Percentiles rank a stretch among this genome's conserved stretches.
phyloP scores from a whole-genome alignment of 2,888 invertebrate genomes.

The Odontothrips loti region DNA sequence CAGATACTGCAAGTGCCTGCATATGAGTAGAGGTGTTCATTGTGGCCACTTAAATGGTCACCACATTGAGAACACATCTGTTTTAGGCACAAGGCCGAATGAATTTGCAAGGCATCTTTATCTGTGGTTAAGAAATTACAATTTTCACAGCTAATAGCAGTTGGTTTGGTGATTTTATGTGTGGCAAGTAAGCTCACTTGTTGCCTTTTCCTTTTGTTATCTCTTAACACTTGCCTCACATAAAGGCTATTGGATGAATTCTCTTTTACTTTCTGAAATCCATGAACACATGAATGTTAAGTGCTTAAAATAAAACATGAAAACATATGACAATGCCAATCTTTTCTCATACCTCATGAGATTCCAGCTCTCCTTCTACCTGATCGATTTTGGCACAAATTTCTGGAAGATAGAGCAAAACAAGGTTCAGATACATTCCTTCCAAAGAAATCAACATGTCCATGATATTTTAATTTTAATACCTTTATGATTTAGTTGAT shows the following conservation, averaged over 20 bases:
- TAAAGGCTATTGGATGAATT: background rate
- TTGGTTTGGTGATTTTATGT: background rate
- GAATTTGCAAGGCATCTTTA: background rate
- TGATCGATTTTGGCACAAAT: background rate
- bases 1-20: background rate
- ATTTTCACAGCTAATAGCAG: background rate
- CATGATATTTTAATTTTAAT: too few species aligned
- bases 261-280: background rate
- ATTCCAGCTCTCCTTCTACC: background rate
- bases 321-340: background rate
- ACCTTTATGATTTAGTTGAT: conserved; percentile 1
- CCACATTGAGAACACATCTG: background rate
- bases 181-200: background rate
- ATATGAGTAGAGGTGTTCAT: background rate
- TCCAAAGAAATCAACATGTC: too few species aligned
- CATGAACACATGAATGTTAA: background rate
- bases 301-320: background rate
- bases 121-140: background rate
- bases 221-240: background rate
- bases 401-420: background rate
- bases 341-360: background rate
- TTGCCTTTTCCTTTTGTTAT: background rate
- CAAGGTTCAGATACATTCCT: background rate
- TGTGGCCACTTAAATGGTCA: background rate
- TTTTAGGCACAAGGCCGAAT: background rate